Evolutionary conservation across 1,140 invertebrate genomes (phyloP), one percentile per base, ranked within the genome.

Genomic region (Augochlora pura): DNA sequence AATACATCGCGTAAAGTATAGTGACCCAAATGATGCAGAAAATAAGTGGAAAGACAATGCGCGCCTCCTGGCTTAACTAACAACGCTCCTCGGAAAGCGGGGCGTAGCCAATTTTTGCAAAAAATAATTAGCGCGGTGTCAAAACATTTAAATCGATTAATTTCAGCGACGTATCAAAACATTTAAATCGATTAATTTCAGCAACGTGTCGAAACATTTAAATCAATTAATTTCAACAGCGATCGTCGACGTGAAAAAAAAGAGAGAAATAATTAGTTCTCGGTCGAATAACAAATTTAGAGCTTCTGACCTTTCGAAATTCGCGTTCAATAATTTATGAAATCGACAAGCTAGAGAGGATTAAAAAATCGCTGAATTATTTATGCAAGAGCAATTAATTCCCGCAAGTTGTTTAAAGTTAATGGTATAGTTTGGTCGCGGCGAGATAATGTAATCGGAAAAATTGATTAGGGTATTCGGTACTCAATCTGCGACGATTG

Each of bases 1-100:
- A 65, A 72, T 78, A 39, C 66, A 32, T 77, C 67, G 67, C 66
- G 57, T 63, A 77, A 70, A 77, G 62, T 70, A 21, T 70, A 63
- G 14, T 54, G 75, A 70, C 59, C 59, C n/a, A 63, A 63, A 77
- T 70, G 27, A 63, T 62, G n/a, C 66, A 6, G 66, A 63, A 77
- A 77, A 54, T 38, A 63, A 70, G 38, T n/a, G 9, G 18, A 2
- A 38, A 38, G 25, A 60, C 25, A 21, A n/a, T 9, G 32, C 5
- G 32, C 7, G n/a, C n/a, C n/a, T n/a, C n/a, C n/a, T n/a, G n/a
- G n/a, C n/a, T n/a, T n/a, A n/a, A n/a, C n/a, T 1, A 65, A 64
- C 8, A 39, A 5, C 14, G 2, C 16, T 25, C 4, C 6, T 18
- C 4, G 21, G 21, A 63, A n/a, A 25, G 23, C 21, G 16, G 7